Evolutionary conservation across 2,113 vertebrate species (phyloP).

Genomic region (Notarius quadriscutis): DNA sequence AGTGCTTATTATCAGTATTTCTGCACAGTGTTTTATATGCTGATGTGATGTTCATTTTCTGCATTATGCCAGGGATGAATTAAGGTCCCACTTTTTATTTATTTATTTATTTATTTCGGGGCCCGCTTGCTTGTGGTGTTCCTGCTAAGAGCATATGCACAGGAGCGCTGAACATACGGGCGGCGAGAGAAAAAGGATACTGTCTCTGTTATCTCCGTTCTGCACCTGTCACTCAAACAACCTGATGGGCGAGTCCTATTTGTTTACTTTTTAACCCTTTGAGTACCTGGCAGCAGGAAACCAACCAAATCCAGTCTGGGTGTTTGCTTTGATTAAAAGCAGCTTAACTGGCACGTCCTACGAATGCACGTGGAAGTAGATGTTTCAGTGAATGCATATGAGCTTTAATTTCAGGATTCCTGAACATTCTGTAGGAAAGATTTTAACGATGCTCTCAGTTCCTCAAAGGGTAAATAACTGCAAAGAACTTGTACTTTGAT

Average conservation of each 20-base stretch:
- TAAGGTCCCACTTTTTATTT: slow-evolving; percentile 35
- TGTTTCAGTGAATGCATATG: neutral
- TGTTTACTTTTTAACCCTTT: slow-evolving; percentile 81
- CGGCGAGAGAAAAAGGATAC: slow-evolving; percentile 75
- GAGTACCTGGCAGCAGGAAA: slow-evolving; percentile 74
- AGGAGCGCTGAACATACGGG: slow-evolving; percentile 58
- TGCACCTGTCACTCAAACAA: slow-evolving; percentile 64
- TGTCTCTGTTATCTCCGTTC: slow-evolving; percentile 83
- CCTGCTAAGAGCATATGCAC: slow-evolving; percentile 42
- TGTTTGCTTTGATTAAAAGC: neutral
- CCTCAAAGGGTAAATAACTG: slow-evolving; percentile 79
- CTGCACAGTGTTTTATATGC: slow-evolving; percentile 55
- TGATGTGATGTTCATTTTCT: slow-evolving; percentile 44
- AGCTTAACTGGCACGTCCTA: neutral
- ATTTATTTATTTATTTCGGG: slow-evolving; percentile 42
- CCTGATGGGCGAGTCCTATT: slow-evolving; percentile 58
- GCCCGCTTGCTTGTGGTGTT: neutral
- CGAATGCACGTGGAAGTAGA: no score
- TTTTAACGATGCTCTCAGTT: slow-evolving; percentile 54
- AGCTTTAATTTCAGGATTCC: neutral
- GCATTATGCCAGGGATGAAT: slow-evolving; percentile 27
- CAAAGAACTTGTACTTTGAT: slow-evolving; percentile 63
- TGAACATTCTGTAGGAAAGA: neutral
- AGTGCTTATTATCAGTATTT: slow-evolving; percentile 60
- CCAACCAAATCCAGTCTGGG: neutral